phyloP scores from a whole-genome alignment of 2,888 invertebrate genomes.

The Mythimna vitellina region DNA sequence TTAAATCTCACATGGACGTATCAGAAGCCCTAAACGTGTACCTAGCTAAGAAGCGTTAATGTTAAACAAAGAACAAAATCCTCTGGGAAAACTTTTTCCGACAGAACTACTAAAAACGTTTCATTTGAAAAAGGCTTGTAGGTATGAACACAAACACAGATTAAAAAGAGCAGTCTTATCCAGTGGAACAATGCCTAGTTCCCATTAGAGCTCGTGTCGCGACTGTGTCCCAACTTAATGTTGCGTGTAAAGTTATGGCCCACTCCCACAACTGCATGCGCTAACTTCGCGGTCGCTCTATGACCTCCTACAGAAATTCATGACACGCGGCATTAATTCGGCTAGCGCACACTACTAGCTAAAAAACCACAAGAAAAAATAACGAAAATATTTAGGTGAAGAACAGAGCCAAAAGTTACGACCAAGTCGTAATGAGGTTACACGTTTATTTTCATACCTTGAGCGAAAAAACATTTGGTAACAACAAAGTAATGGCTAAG shows the following conservation, averaged over 20 bases:
- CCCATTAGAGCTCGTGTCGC: constrained; percentile 75
- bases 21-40: not conserved
- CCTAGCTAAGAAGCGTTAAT: constrained; percentile 1
- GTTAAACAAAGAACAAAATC: not conserved
- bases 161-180: constrained; percentile 52
- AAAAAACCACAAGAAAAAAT: constrained; percentile 45
- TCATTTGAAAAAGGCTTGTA: constrained; percentile 10
- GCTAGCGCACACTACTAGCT: constrained; percentile 37
- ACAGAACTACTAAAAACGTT: constrained; percentile 19
- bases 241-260: constrained; percentile 88
- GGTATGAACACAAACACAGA: constrained; percentile 35
- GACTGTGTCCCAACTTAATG: constrained; percentile 85
- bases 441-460: constrained; percentile 61
- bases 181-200: constrained; percentile 57
- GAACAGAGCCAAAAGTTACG: constrained; percentile 56
- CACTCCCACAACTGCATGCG: constrained; percentile 82
- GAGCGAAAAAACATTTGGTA: constrained; percentile 66
- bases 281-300: constrained; percentile 79
- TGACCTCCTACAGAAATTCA: constrained; percentile 80
- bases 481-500: constrained; percentile 75
- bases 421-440: constrained; percentile 59
- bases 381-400: constrained; percentile 56
- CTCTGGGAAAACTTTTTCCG: not conserved
- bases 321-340: constrained; percentile 81
- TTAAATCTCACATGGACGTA: not conserved